Evolutionary conservation across 2,113 vertebrate species (phyloP), one percentile per base, ranked within the genome.

Genomic region (Heterotis niloticus): DNA sequence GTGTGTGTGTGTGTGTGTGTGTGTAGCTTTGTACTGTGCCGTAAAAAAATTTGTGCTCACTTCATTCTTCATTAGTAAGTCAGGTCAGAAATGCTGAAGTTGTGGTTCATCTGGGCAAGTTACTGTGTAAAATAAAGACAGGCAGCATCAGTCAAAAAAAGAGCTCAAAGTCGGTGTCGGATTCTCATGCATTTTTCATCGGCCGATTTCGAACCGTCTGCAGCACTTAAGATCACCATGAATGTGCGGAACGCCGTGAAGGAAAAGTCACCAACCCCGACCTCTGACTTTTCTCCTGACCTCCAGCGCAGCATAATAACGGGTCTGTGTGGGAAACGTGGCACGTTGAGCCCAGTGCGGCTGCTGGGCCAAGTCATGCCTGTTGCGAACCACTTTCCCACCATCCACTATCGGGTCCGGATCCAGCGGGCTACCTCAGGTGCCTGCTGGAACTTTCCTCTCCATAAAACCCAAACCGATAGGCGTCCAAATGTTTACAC

Each of bases 301-400:
- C 28, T 44, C 54, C 62, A 24, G 52, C 14, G 64, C 12, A 0
- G 13, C n/a, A 44, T 18, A 18, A 62, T 10, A 28, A 75, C 17
- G 56, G 52, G 76, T 76, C 51, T 16, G 60, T 44, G 68, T 44
- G 68, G 74, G 78, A 79, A 81, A 75, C 56, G 10, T n/a, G 16
- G 44, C 60, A 20, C 64, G 77, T 67, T 66, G 34, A 79, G 77
- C 77, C 26, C 28, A 29, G 65, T 60, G 57, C 14, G 26, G 51
- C 18, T 70, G 66, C 69, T 57, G 60, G 74, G 67, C 24, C 57
- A 51, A 10, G 67, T 16, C 57, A 59, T 29, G 17, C 44, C 73
- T 26, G 66, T 68, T 23, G 23, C 52, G 65, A 78, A 74, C 69
- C 66, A 52, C 60, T 64, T 74, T 62, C 59, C 18, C 59, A 78